phyloP scores from a whole-genome alignment of 2,113 vertebrate genomes.

The Cromileptes altivelis region DNA sequence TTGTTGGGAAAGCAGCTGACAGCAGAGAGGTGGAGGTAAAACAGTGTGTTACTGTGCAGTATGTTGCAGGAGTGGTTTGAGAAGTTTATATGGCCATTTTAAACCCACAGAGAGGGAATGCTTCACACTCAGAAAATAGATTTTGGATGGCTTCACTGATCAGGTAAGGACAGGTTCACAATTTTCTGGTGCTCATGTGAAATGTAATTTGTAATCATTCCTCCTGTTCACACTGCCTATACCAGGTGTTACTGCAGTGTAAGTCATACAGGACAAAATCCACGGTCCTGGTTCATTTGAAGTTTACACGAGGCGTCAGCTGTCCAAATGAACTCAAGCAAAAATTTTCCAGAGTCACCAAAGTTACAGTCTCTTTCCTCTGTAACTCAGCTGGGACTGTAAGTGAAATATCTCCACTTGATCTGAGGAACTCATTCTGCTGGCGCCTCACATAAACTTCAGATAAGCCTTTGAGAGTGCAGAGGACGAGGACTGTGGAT shows the following conservation, averaged over 20 bases:
- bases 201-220: too few relatives aligned
- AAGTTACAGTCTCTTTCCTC: neutral
- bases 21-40: neutral
- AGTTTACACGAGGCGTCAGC: neutral
- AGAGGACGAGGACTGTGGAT: neutral
- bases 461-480: neutral
- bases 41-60: neutral
- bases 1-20: neutral
- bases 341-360: neutral
- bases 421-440: neutral
- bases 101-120: neutral
- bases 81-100: too few relatives aligned
- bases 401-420: neutral
- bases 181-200: neutral
- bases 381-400: neutral
- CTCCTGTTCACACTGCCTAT: neutral
- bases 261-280: neutral
- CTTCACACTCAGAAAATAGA: neutral
- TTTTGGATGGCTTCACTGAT: too few relatives aligned
- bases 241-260: neutral
- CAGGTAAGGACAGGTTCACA: neutral
- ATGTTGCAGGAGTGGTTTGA: neutral
- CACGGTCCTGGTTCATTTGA: neutral
- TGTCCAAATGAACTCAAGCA: neutral
- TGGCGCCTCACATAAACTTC: neutral